Evolutionary conservation across 2,113 vertebrate species (phyloP).

Genomic region (Rattus norvegicus): GRCr8 NC_086019.1:20865501-20866000

Average conservation of each 20-base stretch:
- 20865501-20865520: constrained; percentile 1
- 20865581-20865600: not conserved
- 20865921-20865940: too few species aligned
- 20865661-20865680: not conserved
- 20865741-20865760: not conserved
- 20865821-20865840: too few species aligned
- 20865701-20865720: not conserved
- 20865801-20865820: too few species aligned
- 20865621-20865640: not conserved
- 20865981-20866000: too few species aligned
- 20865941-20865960: too few species aligned
- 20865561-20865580: not conserved
- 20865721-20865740: not conserved
- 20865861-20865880: too few species aligned
- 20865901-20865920: too few species aligned
- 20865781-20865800: too few species aligned
- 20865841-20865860: too few species aligned
- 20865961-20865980: too few species aligned
- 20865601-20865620: not conserved
- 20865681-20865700: not conserved
- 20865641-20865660: not conserved
- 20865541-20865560: not conserved
- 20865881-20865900: too few species aligned
- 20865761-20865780: not conserved
- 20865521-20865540: not conserved